Conservation (phyloP, 64 coral and sea anemone genomes). For the Montipora capricornis region DNA sequence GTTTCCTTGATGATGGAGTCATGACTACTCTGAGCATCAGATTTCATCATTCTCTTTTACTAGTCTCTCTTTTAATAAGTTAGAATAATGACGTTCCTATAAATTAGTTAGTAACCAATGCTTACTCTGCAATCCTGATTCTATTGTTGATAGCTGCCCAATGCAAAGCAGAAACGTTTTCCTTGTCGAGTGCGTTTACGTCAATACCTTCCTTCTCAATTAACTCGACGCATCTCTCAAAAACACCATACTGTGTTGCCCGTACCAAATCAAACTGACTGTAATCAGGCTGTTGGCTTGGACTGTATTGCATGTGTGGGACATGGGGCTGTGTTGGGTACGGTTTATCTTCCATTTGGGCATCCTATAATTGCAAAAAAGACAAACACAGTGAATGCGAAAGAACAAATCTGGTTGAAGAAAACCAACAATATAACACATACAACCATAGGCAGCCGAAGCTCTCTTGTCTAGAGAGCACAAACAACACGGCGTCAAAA, state of each 20-base stretch:
- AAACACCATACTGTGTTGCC: slow-evolving; percentile 88
- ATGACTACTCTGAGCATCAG: too few species aligned
- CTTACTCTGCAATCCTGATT: slow-evolving; percentile 94
- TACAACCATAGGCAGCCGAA: too few species aligned
- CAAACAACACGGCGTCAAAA: too few species aligned
- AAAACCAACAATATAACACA: too few species aligned
- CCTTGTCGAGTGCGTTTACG: slow-evolving; percentile 72
- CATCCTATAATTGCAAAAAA: not conserved
- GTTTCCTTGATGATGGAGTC: too few species aligned
- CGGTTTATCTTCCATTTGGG: not conserved
- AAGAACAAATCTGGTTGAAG: too few species aligned
- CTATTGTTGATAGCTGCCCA: slow-evolving; percentile 99
- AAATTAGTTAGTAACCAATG: not conserved
- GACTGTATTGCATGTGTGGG: slow-evolving; percentile 27
- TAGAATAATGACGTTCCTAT: too few species aligned
- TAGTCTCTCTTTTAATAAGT: too few species aligned
- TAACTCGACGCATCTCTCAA: slow-evolving; percentile 81
- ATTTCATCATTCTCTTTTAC: too few species aligned
- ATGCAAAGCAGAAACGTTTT: slow-evolving; percentile 90
- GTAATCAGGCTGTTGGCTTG: slow-evolving; percentile 66
- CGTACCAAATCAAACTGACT: slow-evolving; percentile 92
- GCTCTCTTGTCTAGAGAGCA: too few species aligned
- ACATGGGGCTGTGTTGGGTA: slow-evolving; percentile 43
- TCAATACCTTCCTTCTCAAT: slow-evolving; percentile 85
- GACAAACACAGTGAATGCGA: too few species aligned